Evolutionary conservation across 2,888 invertebrate species (phyloP).

Genomic region (Drosophila koepferae): DNA sequence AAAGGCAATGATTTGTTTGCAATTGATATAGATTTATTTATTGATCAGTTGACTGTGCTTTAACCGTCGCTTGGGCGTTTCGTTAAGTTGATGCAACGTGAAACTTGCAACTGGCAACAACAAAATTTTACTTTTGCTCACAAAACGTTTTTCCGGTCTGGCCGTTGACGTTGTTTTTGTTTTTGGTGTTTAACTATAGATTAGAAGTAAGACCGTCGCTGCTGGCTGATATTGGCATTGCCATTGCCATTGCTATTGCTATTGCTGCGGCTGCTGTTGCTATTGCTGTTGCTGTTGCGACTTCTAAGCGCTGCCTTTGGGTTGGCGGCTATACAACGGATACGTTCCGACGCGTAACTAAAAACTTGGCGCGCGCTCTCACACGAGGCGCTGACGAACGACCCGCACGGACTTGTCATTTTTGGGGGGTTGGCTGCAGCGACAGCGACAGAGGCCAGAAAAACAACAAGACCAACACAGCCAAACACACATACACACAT

Average conservation of each 20-base stretch:
- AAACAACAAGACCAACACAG: conserved; percentile 21
- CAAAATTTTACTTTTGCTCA: conserved; percentile 45
- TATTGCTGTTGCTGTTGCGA: conserved; percentile 54
- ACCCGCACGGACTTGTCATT: conserved; percentile 60
- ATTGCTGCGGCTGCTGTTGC: conserved; percentile 33
- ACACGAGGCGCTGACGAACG: conserved; percentile 74
- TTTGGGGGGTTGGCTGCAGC: conserved; percentile 62
- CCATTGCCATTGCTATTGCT: conserved; percentile 18
- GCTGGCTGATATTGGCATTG: conserved; percentile 28
- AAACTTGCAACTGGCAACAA: conserved; percentile 53
- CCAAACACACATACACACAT: conserved; percentile 6
- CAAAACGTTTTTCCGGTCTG: conserved; percentile 59
- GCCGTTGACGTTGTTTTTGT: conserved; percentile 32
- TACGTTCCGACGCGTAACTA: conserved; percentile 80
- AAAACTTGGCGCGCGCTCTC: conserved; percentile 81
- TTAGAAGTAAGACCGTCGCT: conserved; percentile 68
- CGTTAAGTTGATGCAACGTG: conserved; percentile 44
- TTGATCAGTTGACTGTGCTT: conserved; percentile 21
- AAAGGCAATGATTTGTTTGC: conserved; percentile 2
- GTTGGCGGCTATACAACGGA: conserved; percentile 74
- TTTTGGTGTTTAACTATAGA: conserved; percentile 48
- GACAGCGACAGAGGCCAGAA: conserved; percentile 38
- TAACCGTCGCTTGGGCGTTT: conserved; percentile 41
- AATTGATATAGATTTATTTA: conserved; percentile 16
- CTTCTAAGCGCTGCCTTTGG: conserved; percentile 70